Base-by-base conservation (phyloP, 2,113 vertebrate species). In the Dicerorhinus sumatrensis region DNA sequence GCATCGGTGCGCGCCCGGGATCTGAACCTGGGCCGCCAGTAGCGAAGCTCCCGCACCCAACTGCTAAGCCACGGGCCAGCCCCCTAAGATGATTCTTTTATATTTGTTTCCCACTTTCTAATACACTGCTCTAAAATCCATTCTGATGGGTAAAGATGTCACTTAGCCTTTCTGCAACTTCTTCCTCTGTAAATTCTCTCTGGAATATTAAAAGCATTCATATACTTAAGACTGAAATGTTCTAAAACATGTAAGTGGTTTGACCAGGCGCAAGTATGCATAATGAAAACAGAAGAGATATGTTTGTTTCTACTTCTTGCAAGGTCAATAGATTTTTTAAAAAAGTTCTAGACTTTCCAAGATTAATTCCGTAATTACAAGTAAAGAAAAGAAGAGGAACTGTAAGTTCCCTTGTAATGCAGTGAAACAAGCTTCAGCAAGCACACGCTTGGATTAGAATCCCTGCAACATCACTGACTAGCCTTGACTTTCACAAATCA, bases 181-280 rank as follows among this genome's bases (percentile, higher is more conserved):
- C 56, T 89, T 89, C 8, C 83, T 87, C 76, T 85, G 9, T 42
- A 95, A 82, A 85, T 96, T 95, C 70, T 93, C 89, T 85, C 54
- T 46, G 13, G 33, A 14, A 23, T 42, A 91, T 65, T 88, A 93
- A 91, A 94, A 96, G 18, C 27, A 73, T 82, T 39, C 48, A 36
- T n/a, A 31, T 58, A 72, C 65, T 89, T 84, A 39, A 67, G 42
- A 69, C 85, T 89, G 18, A 94, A 94, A 85, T 54, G 27, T 84
- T 85, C 23, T 56, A 72, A 84, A 95, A 42, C 10, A 20, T 85
- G 10, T 67, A 92, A 93, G 56, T 83, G 27, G 63, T 48, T 4
- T 82, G 33, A 46, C 23, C 46, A 76, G 39, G 10, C 33, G 3
- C 96, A 81, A n/a, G 11, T 58, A 23, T n/a, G 25, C 67, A 87